Percentiles rank a stretch among this genome's conserved stretches.
Evolutionary conservation across 64 coral and sea anemone genomes (phyloP).

Genomic region (Pocillopora damicornis): DNA sequence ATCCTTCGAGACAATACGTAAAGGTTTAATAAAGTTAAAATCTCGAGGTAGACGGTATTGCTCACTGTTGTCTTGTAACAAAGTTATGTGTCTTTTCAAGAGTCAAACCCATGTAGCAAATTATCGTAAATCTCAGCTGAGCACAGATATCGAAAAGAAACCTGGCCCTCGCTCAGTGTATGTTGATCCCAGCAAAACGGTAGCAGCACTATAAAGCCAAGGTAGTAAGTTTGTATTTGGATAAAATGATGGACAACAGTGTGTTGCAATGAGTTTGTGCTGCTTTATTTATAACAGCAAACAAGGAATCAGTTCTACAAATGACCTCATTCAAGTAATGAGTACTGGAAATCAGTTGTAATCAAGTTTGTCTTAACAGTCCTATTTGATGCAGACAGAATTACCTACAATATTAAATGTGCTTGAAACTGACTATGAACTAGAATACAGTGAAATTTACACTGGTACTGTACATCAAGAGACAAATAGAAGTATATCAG

Average conservation of each 20-base stretch:
- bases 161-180: too few relatives aligned
- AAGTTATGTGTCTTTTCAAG: too few relatives aligned
- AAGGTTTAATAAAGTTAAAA: too few relatives aligned
- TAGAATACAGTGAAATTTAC: slow-evolving; percentile 61
- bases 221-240: slow-evolving; percentile 4
- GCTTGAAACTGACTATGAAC: slow-evolving; percentile 53
- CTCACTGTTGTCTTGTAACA: too few relatives aligned
- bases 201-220: too few relatives aligned
- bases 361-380: slow-evolving; percentile 17
- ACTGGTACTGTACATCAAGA: slow-evolving; percentile 37
- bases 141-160: too few relatives aligned
- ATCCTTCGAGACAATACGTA: too few relatives aligned
- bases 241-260: slow-evolving; percentile 53
- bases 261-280: slow-evolving; percentile 39
- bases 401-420: slow-evolving; percentile 39
- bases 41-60: too few relatives aligned
- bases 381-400: slow-evolving; percentile 40
- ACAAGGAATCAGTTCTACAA: slow-evolving; percentile 7
- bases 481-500: slow-evolving; percentile 38
- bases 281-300: slow-evolving; percentile 26
- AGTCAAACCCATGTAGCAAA: too few relatives aligned
- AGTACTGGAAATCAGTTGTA: slow-evolving; percentile 14
- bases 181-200: too few relatives aligned
- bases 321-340: slow-evolving; percentile 39
- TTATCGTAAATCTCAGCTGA: too few relatives aligned